A percentile compares a stretch with the other conserved stretches of the same genome.
phyloP scores from a whole-genome alignment of 37 sponge, comb jelly and placozoan species.

The Hexactinellida sp. region DNA sequence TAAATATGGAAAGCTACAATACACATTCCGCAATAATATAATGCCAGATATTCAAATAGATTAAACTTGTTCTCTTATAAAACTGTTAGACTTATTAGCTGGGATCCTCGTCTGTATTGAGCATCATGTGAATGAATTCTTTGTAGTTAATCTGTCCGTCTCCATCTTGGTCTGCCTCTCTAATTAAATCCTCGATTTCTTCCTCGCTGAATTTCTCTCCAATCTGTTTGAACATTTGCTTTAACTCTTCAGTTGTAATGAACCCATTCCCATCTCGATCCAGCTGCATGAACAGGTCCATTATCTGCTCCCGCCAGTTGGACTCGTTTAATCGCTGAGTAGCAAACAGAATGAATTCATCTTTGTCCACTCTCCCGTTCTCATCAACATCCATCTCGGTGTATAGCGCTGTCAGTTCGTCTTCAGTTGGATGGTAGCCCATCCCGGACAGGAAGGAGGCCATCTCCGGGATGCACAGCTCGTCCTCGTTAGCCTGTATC shows the following conservation, averaged over 20 bases:
- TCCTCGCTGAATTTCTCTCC: not conserved
- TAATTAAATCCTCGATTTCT: conserved; percentile 70
- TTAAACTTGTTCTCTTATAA: no score
- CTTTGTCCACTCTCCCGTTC: not conserved
- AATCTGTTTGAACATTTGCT: conserved; percentile 11
- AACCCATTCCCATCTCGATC: not conserved
- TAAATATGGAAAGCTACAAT: no score
- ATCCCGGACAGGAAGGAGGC: not conserved
- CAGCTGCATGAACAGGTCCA: not conserved
- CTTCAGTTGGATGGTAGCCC: conserved; percentile 15
- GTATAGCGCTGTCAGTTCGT: not conserved
- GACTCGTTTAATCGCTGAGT: conserved; percentile 7
- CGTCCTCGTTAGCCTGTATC: not conserved
- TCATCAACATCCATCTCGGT: not conserved
- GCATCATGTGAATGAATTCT: conserved; percentile 12
- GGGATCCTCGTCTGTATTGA: not conserved
- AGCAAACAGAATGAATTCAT: conserved; percentile 4
- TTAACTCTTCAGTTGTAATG: not conserved
- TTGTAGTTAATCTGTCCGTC: conserved; percentile 99
- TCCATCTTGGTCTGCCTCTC: conserved; percentile 98
- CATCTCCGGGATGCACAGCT: not conserved
- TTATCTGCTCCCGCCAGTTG: not conserved
- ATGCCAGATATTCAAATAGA: no score
- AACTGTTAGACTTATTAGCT: not conserved
- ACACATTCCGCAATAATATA: no score